Conservation (phyloP, 2,113 vertebrate species). For the Gobio gobio region DNA sequence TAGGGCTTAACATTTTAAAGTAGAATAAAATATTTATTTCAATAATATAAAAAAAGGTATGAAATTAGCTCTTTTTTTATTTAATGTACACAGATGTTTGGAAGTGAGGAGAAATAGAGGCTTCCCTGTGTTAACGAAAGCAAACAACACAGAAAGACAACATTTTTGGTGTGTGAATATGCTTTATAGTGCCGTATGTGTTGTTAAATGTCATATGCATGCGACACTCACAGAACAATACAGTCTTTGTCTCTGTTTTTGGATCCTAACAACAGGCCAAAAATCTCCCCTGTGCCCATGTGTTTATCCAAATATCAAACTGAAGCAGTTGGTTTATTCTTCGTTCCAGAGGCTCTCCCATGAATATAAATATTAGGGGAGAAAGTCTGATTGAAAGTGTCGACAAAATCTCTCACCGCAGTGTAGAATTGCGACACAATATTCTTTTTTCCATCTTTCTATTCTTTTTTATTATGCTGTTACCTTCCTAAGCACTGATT, state of each 20-base stretch:
- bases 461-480: neutral
- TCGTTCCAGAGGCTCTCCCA: neutral
- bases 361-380: neutral
- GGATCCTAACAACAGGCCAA: neutral
- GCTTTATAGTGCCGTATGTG: neutral
- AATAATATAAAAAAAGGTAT: too few relatives aligned
- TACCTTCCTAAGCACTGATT: neutral
- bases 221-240: neutral
- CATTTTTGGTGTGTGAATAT: neutral
- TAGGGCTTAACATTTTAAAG: too few relatives aligned
- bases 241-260: neutral
- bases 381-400: conserved; percentile 1
- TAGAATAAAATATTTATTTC: too few relatives aligned
- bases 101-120: neutral
- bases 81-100: too few relatives aligned
- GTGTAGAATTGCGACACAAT: neutral
- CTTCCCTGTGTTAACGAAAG: neutral
- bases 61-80: too few relatives aligned
- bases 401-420: neutral
- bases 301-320: conserved; percentile 25
- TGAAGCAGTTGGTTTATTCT: neutral
- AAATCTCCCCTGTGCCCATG: neutral
- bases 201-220: neutral
- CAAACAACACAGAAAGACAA: neutral
- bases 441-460: neutral